These are phyloP conservation scores for Anaspis maculata DNA, from an alignment of 2,888 invertebrate genomes.

Conservation along the genomic window DNA sequence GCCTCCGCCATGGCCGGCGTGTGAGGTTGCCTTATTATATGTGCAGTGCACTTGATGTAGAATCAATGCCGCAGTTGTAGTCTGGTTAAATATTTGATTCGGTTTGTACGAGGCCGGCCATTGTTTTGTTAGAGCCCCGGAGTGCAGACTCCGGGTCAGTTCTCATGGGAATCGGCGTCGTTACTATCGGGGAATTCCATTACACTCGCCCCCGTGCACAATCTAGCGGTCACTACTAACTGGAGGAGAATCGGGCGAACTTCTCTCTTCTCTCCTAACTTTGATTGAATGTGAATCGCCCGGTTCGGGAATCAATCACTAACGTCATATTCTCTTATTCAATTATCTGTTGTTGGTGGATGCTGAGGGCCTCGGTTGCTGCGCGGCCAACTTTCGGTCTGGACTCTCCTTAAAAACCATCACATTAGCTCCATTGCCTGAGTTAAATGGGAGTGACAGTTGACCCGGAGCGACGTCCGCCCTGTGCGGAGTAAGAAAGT, in stretches of 20 bases:
- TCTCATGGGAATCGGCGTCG: conserved; percentile 31
- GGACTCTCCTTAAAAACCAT: conserved; percentile 5
- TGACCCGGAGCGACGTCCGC: no score
- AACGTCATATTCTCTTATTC: conserved; percentile 29
- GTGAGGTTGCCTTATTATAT: no score
- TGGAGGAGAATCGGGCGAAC: no score
- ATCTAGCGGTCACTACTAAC: conserved; percentile 34
- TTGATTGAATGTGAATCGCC: conserved; percentile 34
- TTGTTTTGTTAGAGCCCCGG: conserved; percentile 29
- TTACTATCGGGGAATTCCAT: conserved; percentile 37
- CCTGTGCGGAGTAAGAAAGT: no score
- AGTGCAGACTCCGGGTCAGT: conserved; percentile 31
- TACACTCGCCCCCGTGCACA: conserved; percentile 32
- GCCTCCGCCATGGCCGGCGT: no score
- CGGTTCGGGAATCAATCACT: conserved; percentile 30
- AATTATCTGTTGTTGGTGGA: conserved; percentile 20
- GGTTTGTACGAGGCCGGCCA: conserved; percentile 25
- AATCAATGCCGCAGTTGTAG: conserved; percentile 18
- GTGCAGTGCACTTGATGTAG: conserved; percentile 13
- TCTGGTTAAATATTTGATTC: conserved; percentile 33
- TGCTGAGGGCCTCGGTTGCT: no score
- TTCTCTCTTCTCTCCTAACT: conserved; percentile 33
- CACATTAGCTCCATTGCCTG: conserved; percentile 7
- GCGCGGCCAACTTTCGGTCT: conserved; percentile 7
- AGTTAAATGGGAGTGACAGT: no score